A percentile compares a stretch with the other conserved stretches of the same genome.
phyloP scores from a whole-genome alignment of 2,888 invertebrate species.

The Archips crataeganus region DNA sequence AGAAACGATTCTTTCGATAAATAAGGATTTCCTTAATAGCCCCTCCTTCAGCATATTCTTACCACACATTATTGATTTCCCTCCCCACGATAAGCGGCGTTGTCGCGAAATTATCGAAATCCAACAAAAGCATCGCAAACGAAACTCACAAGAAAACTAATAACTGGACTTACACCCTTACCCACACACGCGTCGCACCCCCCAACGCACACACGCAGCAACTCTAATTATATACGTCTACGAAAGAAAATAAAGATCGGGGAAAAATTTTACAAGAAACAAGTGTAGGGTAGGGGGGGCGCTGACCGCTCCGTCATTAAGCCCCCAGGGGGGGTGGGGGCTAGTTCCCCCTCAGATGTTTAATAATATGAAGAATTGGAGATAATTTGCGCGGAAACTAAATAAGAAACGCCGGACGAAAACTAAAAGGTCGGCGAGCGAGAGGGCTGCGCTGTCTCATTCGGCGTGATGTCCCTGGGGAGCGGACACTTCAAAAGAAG shows the following conservation, averaged over 20 bases:
- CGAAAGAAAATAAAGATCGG: conserved; percentile 85
- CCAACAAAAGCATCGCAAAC: conserved; percentile 82
- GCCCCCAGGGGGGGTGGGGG: conserved; percentile 64
- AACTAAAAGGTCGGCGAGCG: conserved; percentile 78
- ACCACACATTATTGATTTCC: conserved; percentile 46
- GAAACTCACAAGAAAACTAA: conserved; percentile 84
- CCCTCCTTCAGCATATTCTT: conserved; percentile 36
- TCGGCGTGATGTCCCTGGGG: conserved; percentile 44
- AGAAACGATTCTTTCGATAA: conserved; percentile 39
- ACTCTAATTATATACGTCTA: conserved; percentile 85
- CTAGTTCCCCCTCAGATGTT: conserved; percentile 82
- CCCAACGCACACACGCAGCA: conserved; percentile 51
- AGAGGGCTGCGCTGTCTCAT: conserved; percentile 45
- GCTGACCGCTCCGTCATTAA: conserved; percentile 84
- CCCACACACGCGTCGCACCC: conserved; percentile 48
- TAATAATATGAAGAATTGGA: conserved; percentile 87
- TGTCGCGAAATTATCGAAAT: conserved; percentile 86
- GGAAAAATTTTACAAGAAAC: conserved; percentile 86
- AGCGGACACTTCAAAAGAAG: conserved; percentile 46
- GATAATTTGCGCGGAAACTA: conserved; percentile 86
- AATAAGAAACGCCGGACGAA: conserved; percentile 85
- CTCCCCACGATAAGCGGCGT: conserved; percentile 49
- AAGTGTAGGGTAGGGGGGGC: conserved; percentile 78
- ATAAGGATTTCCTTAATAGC: conserved; percentile 41
- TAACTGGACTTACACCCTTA: conserved; percentile 71